Percentiles rank a stretch among this genome's conserved stretches.
Evolutionary conservation across 2,888 invertebrate species (phyloP).

Genomic region (Hirtodrosophila confusa): DNA sequence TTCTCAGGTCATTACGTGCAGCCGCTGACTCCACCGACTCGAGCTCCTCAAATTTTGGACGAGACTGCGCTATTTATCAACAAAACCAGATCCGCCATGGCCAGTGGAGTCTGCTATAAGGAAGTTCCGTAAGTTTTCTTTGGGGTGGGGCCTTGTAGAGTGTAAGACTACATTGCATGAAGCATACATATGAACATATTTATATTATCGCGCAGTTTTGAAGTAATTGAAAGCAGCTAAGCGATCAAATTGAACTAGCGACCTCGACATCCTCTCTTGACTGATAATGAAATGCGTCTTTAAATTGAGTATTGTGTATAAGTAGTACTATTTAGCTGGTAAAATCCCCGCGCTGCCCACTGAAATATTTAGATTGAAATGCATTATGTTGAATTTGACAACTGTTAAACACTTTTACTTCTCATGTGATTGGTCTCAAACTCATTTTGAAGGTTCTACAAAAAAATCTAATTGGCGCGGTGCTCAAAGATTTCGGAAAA

Average conservation of each 20-base stretch:
- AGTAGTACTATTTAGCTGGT: neutral
- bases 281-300: conserved; percentile 68
- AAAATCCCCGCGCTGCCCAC: no score
- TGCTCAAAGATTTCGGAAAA: no score
- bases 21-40: conserved; percentile 81
- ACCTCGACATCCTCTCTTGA: conserved; percentile 68
- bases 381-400: no score
- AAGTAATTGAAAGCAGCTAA: conserved; percentile 43
- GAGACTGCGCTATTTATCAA: conserved; percentile 82
- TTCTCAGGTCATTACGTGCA: conserved; percentile 58
- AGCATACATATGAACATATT: neutral
- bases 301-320: conserved; percentile 13
- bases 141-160: neutral
- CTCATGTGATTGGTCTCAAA: no score
- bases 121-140: conserved; percentile 83
- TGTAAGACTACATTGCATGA: conserved; percentile 7
- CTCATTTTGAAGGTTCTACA: no score
- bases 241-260: conserved; percentile 59
- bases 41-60: conserved; percentile 69
- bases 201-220: conserved; percentile 34
- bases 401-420: no score
- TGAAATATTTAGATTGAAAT: no score
- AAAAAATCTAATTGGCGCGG: no score
- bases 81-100: conserved; percentile 82
- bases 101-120: conserved; percentile 82